These are phyloP conservation scores for Vireo altiloquus DNA, from an alignment of 2,113 vertebrate genomes.

Conservation along the genomic window DNA sequence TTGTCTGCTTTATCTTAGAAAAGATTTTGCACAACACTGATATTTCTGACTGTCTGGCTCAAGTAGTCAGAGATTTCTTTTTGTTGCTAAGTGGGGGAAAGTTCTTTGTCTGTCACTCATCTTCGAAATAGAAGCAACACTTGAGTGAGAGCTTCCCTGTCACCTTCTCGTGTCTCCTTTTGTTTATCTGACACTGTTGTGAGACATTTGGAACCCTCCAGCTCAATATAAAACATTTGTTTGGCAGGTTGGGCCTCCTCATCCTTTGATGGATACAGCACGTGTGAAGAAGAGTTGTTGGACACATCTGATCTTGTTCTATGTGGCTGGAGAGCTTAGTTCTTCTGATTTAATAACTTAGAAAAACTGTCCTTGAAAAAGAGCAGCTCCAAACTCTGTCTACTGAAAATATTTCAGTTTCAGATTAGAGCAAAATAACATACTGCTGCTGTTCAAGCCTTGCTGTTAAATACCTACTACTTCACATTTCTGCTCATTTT, in stretches of 20 bases:
- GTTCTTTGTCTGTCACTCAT: slow-evolving; percentile 36
- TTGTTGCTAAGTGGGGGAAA: slow-evolving; percentile 20
- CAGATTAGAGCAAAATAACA: background rate
- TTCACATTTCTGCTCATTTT: background rate
- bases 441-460: background rate
- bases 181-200: slow-evolving; percentile 67
- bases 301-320: background rate
- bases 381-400: background rate
- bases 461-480: background rate
- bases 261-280: slow-evolving; percentile 50
- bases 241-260: slow-evolving; percentile 39
- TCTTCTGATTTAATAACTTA: background rate
- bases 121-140: slow-evolving; percentile 37
- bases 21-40: background rate
- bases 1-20: background rate
- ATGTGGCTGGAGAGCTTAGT: background rate
- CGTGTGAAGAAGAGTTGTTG: slow-evolving; percentile 24
- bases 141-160: slow-evolving; percentile 49
- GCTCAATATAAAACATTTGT: slow-evolving; percentile 72
- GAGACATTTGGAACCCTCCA: slow-evolving; percentile 59
- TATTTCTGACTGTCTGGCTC: background rate
- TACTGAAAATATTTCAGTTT: background rate
- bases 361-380: background rate
- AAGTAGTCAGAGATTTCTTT: background rate
- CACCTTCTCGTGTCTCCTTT: slow-evolving; percentile 56